A percentile compares a stretch with the other conserved stretches of the same genome.
Conservation (phyloP, 2,113 vertebrate species). For the Centrocercus urophasianus region DNA sequence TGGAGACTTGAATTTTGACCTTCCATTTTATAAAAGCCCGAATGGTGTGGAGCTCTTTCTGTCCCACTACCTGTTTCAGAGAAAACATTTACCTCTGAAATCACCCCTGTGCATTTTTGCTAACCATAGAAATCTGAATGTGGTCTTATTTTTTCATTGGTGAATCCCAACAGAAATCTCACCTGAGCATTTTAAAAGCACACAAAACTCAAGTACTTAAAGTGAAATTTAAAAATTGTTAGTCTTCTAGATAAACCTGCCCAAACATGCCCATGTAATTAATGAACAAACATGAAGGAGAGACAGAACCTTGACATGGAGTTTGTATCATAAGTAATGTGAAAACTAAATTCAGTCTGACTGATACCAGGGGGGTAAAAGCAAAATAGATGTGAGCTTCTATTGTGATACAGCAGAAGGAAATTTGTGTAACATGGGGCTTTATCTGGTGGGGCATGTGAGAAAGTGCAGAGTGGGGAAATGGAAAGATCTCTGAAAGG, state of each 20-base stretch:
- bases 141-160: neutral
- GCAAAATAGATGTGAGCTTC: neutral
- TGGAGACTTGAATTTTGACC: neutral
- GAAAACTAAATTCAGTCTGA: neutral
- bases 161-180: neutral
- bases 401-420: neutral
- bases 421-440: neutral
- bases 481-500: neutral
- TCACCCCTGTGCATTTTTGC: neutral
- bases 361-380: neutral
- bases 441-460: neutral
- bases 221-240: neutral
- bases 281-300: neutral
- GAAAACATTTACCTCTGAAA: neutral
- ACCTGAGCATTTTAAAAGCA: neutral
- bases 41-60: neutral
- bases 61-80: neutral
- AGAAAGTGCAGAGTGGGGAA: neutral
- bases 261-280: neutral
- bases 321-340: neutral
- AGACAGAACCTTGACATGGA: neutral
- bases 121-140: neutral
- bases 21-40: neutral
- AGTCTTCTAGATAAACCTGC: neutral
- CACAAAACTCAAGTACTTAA: neutral